Evolutionary conservation across 2,888 invertebrate genomes (phyloP).

Genomic region (Corythucha ciliata): DNA sequence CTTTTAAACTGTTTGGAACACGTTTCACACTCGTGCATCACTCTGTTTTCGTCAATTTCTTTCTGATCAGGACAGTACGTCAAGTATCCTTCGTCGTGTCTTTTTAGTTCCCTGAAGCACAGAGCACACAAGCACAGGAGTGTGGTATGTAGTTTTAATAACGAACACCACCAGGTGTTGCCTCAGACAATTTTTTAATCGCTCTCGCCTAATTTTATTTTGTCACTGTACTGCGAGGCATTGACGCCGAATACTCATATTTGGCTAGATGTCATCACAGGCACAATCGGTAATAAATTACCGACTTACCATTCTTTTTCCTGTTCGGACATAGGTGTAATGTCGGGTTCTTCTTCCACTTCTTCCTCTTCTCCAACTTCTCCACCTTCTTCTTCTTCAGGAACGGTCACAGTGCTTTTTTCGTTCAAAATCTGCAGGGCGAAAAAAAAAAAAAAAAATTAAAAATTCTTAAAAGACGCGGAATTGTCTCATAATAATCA

Average conservation of each 20-base stretch:
- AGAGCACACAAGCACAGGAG: neutral
- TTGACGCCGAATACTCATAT: conserved; percentile 31
- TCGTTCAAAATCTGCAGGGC: no score
- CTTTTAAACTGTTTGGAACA: conserved; percentile 57
- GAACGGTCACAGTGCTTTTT: no score
- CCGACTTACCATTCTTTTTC: conserved; percentile 6
- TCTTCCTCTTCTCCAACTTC: conserved; percentile 1
- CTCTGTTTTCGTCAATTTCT: conserved; percentile 20
- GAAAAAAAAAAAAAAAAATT: no score
- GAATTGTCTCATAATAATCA: no score
- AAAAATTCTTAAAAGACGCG: no score
- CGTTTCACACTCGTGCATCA: conserved; percentile 44
- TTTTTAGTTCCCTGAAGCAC: no score
- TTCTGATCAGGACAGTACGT: no score
- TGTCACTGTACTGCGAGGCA: conserved; percentile 28
- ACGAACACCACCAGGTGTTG: neutral
- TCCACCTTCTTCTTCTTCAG: conserved; percentile 14
- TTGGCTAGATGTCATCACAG: conserved; percentile 34
- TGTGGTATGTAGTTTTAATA: neutral
- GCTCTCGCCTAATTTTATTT: conserved; percentile 29
- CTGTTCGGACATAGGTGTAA: neutral
- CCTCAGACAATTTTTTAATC: conserved; percentile 25
- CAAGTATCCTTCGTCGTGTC: no score
- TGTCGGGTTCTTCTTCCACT: neutral
- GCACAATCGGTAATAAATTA: neutral